phyloP scores from a whole-genome alignment of 2,797 vertebrate species.

The Perdix hodgsoniae region DNA sequence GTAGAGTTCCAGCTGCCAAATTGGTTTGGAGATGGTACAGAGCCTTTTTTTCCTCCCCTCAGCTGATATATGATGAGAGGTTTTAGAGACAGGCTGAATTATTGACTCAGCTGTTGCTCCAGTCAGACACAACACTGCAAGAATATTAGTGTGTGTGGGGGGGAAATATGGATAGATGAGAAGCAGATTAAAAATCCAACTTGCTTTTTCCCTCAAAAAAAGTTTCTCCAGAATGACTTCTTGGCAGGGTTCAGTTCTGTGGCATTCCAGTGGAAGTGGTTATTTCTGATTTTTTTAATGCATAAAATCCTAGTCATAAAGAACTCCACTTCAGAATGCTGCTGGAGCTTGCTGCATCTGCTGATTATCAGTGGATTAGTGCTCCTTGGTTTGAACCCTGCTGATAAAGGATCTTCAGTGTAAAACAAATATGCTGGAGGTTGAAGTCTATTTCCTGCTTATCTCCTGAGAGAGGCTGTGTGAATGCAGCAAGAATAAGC shows the following conservation, averaged over 20 bases:
- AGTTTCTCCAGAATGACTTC: background rate
- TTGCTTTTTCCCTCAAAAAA: background rate
- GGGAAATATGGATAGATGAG: background rate
- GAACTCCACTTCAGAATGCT: background rate
- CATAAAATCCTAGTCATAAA: background rate
- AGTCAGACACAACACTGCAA: background rate
- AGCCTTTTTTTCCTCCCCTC: background rate
- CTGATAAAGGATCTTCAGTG: background rate
- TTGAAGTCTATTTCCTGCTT: background rate
- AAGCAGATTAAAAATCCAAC: background rate
- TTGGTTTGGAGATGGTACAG: constrained; percentile 1
- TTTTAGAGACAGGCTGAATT: constrained; percentile 13
- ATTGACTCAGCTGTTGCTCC: constrained; percentile 34
- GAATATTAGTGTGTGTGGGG: background rate
- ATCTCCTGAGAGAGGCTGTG: constrained; percentile 1
- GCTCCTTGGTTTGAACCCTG: background rate
- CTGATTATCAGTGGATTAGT: background rate
- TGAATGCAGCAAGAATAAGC: background rate
- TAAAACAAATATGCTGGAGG: background rate
- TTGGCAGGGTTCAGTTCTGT: background rate
- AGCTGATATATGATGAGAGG: background rate
- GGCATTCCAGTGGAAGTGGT: background rate
- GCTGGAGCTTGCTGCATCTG: background rate
- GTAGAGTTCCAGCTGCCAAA: constrained; percentile 10
- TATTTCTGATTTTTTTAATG: background rate